phyloP scores from a whole-genome alignment of 2,888 invertebrate genomes.

The Caenorhabditis zanzibari region DNA sequence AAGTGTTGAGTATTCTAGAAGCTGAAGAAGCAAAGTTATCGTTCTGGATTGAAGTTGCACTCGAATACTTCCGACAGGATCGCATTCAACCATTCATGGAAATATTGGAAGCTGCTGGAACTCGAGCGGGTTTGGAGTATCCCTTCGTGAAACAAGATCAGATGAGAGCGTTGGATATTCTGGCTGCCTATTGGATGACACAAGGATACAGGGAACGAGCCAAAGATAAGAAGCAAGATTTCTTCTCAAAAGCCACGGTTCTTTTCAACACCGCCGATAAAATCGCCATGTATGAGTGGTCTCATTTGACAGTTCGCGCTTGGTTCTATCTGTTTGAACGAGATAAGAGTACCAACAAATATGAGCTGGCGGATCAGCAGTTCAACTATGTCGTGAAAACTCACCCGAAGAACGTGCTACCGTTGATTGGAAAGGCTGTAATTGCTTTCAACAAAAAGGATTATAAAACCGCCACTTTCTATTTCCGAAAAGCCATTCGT shows the following conservation, averaged over 20 bases:
- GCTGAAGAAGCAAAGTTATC: conserved; percentile 95
- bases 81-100: conserved; percentile 95
- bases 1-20: conserved; percentile 94
- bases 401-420: conserved; percentile 94
- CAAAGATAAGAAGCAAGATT: conserved; percentile 93
- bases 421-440: conserved; percentile 97
- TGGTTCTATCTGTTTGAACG: conserved; percentile 96
- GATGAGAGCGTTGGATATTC: conserved; percentile 97
- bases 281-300: conserved; percentile 99
- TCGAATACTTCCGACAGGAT: conserved; percentile 96
- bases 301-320: conserved; percentile 97
- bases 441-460: conserved; percentile 97
- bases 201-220: conserved; percentile 94
- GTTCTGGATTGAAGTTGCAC: conserved; percentile 96
- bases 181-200: conserved; percentile 97
- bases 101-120: conserved; percentile 92
- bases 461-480: conserved; percentile 94
- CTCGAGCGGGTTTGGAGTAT: conserved; percentile 92
- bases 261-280: conserved; percentile 99
- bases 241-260: conserved; percentile 96
- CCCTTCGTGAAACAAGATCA: conserved; percentile 86
- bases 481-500: conserved; percentile 93
- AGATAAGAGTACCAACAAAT: conserved; percentile 85
- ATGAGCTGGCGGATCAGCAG: conserved; percentile 99
- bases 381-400: conserved; percentile 97